These are phyloP conservation scores for Drosophila nigricruria DNA, from an alignment of 2,888 invertebrate species.

Conservation along the genomic window DNA sequence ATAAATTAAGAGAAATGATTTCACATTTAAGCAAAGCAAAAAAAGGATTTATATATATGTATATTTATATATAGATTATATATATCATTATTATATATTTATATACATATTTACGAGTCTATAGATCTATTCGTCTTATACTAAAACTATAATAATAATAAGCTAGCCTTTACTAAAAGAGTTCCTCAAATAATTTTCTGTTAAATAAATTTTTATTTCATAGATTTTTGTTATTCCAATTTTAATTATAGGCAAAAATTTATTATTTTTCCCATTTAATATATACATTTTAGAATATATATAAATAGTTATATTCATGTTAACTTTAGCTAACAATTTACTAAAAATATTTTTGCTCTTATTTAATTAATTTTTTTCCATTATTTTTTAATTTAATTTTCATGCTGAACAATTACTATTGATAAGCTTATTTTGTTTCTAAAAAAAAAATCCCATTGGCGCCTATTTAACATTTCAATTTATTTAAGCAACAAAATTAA, in stretches of 20 bases:
- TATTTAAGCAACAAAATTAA: constrained; percentile 9
- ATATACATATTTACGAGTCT: not conserved
- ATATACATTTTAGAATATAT: not conserved
- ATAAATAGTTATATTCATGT: too few relatives aligned
- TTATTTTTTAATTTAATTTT: not conserved
- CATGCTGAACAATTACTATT: not conserved
- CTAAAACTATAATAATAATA: not conserved
- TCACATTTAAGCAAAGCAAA: constrained; percentile 14
- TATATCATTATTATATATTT: not conserved
- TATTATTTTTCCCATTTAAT: not conserved
- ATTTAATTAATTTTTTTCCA: not conserved
- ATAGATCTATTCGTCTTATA: not conserved
- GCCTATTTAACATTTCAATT: constrained; percentile 10
- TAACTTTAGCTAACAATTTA: too few relatives aligned
- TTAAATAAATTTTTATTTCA: not conserved
- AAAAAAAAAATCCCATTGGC: not conserved
- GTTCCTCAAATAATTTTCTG: not conserved
- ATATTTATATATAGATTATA: not conserved
- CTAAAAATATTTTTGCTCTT: too few relatives aligned
- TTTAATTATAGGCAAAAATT: not conserved
- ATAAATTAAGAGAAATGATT: constrained; percentile 40
- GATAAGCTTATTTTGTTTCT: not conserved
- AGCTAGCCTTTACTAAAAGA: not conserved
- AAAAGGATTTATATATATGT: not conserved
- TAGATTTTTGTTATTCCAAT: not conserved